phyloP scores from a whole-genome alignment of 1,140 invertebrate species.

The Aphis craccivora region DNA sequence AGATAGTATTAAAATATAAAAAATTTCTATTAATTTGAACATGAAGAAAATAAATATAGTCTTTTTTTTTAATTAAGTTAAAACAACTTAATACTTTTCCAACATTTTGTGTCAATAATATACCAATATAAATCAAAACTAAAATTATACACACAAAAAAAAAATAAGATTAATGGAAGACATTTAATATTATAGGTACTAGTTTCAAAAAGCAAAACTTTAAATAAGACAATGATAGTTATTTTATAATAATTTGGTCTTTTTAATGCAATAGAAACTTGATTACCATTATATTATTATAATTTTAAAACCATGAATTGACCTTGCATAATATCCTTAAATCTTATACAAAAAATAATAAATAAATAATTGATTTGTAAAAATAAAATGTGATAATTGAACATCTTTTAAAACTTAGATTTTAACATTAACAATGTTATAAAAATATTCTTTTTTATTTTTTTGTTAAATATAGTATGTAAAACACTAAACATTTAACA shows the following conservation, averaged over 20 bases:
- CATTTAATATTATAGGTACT: not conserved
- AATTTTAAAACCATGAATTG: not conserved
- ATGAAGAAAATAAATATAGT: not conserved
- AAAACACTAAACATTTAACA: not conserved
- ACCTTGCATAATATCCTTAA: not conserved
- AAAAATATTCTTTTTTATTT: no score
- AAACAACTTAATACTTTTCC: not conserved
- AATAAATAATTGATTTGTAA: not conserved
- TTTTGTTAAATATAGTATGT: not conserved
- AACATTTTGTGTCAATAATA: not conserved
- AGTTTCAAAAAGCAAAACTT: not conserved
- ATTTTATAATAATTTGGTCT: not conserved
- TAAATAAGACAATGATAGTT: not conserved
- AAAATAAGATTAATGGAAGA: not conserved
- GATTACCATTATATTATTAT: not conserved
- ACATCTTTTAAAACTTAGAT: not conserved
- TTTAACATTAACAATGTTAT: not conserved
- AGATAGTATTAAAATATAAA: not conserved
- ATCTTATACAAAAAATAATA: not conserved
- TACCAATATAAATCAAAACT: slow-evolving; percentile 4
- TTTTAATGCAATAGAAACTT: not conserved
- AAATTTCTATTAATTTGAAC: not conserved
- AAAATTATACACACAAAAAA: not conserved
- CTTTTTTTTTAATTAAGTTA: not conserved
- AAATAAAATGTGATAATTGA: not conserved